A percentile compares a stretch with the other conserved stretches of the same genome.
phyloP scores from a whole-genome alignment of 2,888 invertebrate genomes.

The Thymelicus lineola region DNA sequence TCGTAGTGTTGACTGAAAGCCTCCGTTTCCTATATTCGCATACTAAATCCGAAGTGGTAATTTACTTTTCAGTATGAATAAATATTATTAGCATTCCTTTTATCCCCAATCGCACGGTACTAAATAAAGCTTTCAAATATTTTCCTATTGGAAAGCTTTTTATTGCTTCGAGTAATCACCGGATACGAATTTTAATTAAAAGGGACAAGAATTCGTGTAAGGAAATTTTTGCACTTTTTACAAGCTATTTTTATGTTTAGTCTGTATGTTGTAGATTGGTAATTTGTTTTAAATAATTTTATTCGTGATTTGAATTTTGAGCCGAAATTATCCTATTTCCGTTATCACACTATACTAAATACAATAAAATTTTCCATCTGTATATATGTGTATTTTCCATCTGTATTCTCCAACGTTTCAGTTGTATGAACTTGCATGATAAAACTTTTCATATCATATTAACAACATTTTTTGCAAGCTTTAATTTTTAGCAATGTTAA shows the following conservation, averaged over 20 bases:
- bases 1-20: neutral
- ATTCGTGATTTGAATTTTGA: neutral
- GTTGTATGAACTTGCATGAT: too few species aligned
- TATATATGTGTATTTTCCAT: too few species aligned
- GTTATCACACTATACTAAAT: too few species aligned
- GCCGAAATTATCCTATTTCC: too few species aligned
- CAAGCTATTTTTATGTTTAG: constrained; percentile 8
- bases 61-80: constrained; percentile 25
- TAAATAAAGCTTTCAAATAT: constrained; percentile 22
- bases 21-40: neutral
- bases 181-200: constrained; percentile 30
- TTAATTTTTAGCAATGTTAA: too few species aligned
- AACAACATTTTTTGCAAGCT: too few species aligned
- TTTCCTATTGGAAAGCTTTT: constrained; percentile 24
- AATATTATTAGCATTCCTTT: constrained; percentile 23
- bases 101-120: constrained; percentile 13
- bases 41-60: constrained; percentile 15
- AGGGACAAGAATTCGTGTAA: constrained; percentile 24
- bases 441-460: too few species aligned
- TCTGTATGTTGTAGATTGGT: neutral
- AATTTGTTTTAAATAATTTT: neutral
- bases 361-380: too few species aligned
- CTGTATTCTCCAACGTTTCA: too few species aligned
- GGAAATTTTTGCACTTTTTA: constrained; percentile 6
- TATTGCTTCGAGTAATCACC: constrained; percentile 15